Conservation (phyloP, 2,797 vertebrate species). For the Lutjanus argentimaculatus region DNA sequence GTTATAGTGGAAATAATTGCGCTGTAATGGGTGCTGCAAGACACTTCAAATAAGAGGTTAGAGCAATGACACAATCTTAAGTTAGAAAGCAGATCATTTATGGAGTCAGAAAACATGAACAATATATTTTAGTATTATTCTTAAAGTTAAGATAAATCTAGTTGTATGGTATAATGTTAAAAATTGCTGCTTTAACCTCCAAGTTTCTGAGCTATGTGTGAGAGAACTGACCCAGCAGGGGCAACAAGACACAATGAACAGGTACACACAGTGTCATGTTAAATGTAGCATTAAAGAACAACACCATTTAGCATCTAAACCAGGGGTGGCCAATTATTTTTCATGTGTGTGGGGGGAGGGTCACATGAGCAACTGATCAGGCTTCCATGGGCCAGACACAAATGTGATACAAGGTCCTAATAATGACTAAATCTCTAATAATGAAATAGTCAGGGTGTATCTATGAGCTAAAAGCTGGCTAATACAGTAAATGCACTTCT, state of each 20-base stretch:
- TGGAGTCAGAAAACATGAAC: not conserved
- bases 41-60: not conserved
- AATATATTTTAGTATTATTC: not conserved
- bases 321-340: too few species aligned
- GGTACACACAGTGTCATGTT: not conserved
- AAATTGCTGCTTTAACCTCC: not conserved
- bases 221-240: not conserved
- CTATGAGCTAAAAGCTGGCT: too few species aligned
- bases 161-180: not conserved
- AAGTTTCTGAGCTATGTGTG: conserved; percentile 1
- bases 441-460: too few species aligned
- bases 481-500: too few species aligned
- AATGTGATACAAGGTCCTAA: too few species aligned
- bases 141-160: not conserved
- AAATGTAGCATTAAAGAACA: not conserved
- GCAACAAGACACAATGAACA: not conserved
- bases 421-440: too few species aligned
- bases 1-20: conserved; percentile 21
- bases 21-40: conserved; percentile 33
- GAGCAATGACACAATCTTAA: conserved; percentile 2
- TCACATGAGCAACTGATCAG: too few species aligned
- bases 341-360: too few species aligned
- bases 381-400: too few species aligned
- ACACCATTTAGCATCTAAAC: not conserved
- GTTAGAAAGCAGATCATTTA: conserved; percentile 41